These are phyloP conservation scores for Dendrophyllia cribrosa DNA, from an alignment of 64 coral and sea anemone species.

Conservation along the genomic window DNA sequence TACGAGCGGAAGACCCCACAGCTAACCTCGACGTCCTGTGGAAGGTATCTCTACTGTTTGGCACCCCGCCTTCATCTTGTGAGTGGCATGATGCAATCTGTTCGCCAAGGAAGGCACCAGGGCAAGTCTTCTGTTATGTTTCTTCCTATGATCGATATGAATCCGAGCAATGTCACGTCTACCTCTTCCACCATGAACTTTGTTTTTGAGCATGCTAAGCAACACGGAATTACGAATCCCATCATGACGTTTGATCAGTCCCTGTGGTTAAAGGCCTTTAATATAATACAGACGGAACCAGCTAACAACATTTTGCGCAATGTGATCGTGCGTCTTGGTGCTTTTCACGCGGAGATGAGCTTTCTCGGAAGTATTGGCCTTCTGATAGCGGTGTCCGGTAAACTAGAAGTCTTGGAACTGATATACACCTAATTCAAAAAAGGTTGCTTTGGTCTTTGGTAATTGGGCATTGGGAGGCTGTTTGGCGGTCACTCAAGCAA, in stretches of 20 bases:
- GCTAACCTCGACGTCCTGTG: constrained; percentile 18
- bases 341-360: constrained; percentile 28
- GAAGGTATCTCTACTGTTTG: not conserved
- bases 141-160: constrained; percentile 34
- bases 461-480: too few species aligned
- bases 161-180: not conserved
- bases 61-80: not conserved
- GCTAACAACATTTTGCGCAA: not conserved
- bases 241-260: constrained; percentile 1
- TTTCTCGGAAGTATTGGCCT: not conserved
- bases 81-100: not conserved
- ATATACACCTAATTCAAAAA: too few species aligned
- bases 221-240: not conserved
- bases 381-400: not conserved
- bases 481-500: too few species aligned
- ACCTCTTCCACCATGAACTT: constrained; percentile 3
- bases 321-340: too few species aligned
- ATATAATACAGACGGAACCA: not conserved
- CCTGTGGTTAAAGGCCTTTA: not conserved
- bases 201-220: not conserved
- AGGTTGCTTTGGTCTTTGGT: too few species aligned
- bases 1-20: not conserved
- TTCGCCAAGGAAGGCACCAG: not conserved
- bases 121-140: constrained; percentile 9
- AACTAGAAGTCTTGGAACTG: constrained; percentile 27